Evolutionary conservation across 1,140 invertebrate genomes (phyloP).

Genomic region (Drosophila malerkotliana): DNA sequence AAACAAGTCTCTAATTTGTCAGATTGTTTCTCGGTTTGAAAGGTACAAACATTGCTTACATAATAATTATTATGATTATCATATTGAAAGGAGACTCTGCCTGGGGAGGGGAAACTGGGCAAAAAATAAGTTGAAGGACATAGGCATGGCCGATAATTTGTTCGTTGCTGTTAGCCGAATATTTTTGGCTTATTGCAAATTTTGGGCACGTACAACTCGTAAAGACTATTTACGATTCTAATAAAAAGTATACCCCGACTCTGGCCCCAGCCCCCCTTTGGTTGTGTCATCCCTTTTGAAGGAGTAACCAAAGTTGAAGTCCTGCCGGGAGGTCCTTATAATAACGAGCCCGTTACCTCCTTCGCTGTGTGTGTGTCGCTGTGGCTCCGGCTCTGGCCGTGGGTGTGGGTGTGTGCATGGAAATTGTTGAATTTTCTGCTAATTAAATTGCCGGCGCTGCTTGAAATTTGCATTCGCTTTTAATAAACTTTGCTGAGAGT

Average conservation of each 20-base stretch:
- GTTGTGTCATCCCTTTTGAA: slow-evolving; percentile 44
- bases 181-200: slow-evolving; percentile 79
- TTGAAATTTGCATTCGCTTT: slow-evolving; percentile 73
- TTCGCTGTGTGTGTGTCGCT: neutral
- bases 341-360: slow-evolving; percentile 33
- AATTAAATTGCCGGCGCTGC: slow-evolving; percentile 69
- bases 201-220: slow-evolving; percentile 80
- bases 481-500: slow-evolving; percentile 61
- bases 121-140: slow-evolving; percentile 7
- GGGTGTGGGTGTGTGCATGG: slow-evolving; percentile 47
- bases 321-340: slow-evolving; percentile 36
- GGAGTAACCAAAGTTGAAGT: slow-evolving; percentile 49
- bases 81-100: slow-evolving; percentile 51
- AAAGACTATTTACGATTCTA: slow-evolving; percentile 83
- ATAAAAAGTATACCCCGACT: slow-evolving; percentile 72
- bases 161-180: slow-evolving; percentile 54
- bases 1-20: slow-evolving; percentile 40
- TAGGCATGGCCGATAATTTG: slow-evolving; percentile 67
- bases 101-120: neutral
- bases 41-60: slow-evolving; percentile 65
- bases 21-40: slow-evolving; percentile 41
- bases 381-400: neutral
- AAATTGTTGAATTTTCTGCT: slow-evolving; percentile 80
- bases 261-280: slow-evolving; percentile 28
- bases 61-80: slow-evolving; percentile 68